Evolutionary conservation across 92 coral and sea anemone genomes (phyloP).

Genomic region (Palythoa grandis): DNA sequence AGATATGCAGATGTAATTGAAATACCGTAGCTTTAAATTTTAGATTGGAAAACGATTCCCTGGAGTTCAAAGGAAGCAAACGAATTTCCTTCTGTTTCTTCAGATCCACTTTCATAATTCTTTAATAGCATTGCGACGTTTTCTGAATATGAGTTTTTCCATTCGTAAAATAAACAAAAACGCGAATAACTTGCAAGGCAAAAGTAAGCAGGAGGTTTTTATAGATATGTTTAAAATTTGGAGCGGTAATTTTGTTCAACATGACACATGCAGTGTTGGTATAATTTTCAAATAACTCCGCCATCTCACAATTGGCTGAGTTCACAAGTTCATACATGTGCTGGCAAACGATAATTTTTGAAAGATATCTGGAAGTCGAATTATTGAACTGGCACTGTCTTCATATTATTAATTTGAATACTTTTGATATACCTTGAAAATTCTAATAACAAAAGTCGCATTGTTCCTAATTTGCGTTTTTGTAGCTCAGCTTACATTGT

Average conservation of each 20-base stretch:
- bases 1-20: neutral
- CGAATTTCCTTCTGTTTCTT: neutral
- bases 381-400: neutral
- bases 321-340: conserved; percentile 47
- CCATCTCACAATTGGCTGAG: neutral
- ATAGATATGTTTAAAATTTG: neutral
- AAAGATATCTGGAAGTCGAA: neutral
- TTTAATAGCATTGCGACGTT: neutral
- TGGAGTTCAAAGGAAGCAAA: neutral
- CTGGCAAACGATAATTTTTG: conserved; percentile 6
- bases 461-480: too few species aligned
- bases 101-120: neutral
- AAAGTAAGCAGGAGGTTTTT: neutral
- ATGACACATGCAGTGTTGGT: neutral
- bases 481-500: too few species aligned
- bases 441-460: too few species aligned
- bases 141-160: neutral
- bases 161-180: neutral
- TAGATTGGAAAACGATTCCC: neutral
- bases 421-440: too few species aligned
- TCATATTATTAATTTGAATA: neutral
- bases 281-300: neutral
- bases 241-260: neutral
- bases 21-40: neutral
- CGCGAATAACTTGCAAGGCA: neutral